Base-by-base conservation (phyloP, 1,140 invertebrate genomes). In the Platyscapa corneri region DNA sequence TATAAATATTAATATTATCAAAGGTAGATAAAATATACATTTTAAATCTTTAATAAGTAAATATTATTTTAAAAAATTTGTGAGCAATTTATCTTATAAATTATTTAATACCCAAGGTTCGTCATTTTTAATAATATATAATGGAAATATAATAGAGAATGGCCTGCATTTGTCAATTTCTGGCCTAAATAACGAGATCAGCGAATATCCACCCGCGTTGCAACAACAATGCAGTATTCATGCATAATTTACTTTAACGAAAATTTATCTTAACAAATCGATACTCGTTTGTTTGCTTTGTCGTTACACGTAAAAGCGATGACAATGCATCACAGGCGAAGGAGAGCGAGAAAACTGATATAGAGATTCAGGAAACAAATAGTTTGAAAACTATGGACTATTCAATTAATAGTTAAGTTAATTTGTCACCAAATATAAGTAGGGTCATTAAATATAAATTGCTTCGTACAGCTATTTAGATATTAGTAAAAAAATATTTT, bases 231-330 rank as follows among this genome's bases (percentile, higher is more conserved):
- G 23, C n/a, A 3, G 27, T 10, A 46, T 34, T 60, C 53, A 42
- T 75, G 37, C 30, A 83, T 83, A 75, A 76, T 83, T 49, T 49
- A 46, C 34, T 32, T 23, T 0, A 75, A 39, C 16, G 81, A 82
- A 82, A 56, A 82, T 82, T 42, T 67, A 23, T 75, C 53, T 67
- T 6, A 12, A 23, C 14, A 12, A 75, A 76, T 83, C 81, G 27
- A 83, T 83, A 83, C n/a, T 65, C 18, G 27, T 23, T 42, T 32
- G 37, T 83, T 65, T 65, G 30, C 42, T 53, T 20, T 65, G 78
- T 46, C 39, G 12, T 27, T 60, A 34, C 20, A 42, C 16, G 20
- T 72, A 72, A 65, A 84, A 84, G 7, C 42, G 77, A 65, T 85
- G 77, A 74, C 46, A 23, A 20, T 23, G 64, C 76, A 27, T 65